Base-by-base conservation (phyloP, 2,888 invertebrate genomes). In the Pediacus dermestoides region DNA sequence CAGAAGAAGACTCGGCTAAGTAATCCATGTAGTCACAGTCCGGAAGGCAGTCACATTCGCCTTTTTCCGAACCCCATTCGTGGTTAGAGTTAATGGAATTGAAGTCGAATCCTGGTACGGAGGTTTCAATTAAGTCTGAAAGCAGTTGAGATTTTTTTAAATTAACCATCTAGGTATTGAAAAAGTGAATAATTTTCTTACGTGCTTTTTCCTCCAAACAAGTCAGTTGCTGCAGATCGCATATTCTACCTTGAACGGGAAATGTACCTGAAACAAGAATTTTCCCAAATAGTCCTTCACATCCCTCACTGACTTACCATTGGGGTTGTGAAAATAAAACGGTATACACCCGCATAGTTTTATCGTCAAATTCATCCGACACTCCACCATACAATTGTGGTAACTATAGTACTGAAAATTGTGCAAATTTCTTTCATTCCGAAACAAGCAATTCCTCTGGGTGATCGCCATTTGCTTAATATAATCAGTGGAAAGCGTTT, bases 1-100 rank as follows among this genome's bases (percentile, higher is more conserved):
- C 58, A 44, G 75, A 65, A 0, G 83, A 82, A n/a, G 77, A 75
- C 61, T 83, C 82, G 6, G 80, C 62, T 0, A 74, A 73, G 58
- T 83, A 85, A 21, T 73, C 72, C 50, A 74, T 75, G 34, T 77
- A 70, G 47, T 78, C 75, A 48, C 85, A 85, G 51, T 81, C 80
- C 0, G 81, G 77, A 34, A 78, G 56, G 48, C 85, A 85, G 18
- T 66, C 55, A 30, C 77, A 78, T 4, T 62, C 55, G 32, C 50
- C 50, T 4, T 40, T 15, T 2, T 42, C 34, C 2, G 39, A 34
- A 8, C 42, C 42, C 7, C 21, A 41, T 10, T 18, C 28, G 25
- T 46, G 37, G 33, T 45, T 12, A 18, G 30, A 16, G 16, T 35
- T n/a, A 4, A 34, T 21, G 11, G 16, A 18, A 45, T 38, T 11